Percentiles rank a stretch among this genome's conserved stretches.
phyloP scores from a whole-genome alignment of 2,113 vertebrate genomes.

The Entomyzon cyanotis region DNA sequence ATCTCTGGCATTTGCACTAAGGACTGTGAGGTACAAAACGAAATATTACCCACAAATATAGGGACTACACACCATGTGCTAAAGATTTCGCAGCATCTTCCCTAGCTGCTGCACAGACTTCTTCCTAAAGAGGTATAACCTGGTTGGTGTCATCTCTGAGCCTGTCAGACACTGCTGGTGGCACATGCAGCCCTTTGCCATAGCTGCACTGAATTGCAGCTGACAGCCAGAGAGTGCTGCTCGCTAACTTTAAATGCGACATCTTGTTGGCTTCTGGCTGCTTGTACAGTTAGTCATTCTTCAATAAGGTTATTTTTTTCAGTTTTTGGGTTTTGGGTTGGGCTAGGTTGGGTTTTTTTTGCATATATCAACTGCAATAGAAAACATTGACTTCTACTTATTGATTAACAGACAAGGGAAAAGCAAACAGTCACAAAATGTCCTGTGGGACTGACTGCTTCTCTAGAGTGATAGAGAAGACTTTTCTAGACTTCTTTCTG shows the following conservation, averaged over 20 bases:
- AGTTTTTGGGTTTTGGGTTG: neutral
- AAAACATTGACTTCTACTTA: neutral
- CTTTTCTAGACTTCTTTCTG: neutral
- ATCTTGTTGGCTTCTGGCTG: neutral
- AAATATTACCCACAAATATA: neutral
- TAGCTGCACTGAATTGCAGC: neutral
- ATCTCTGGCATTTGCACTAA: neutral
- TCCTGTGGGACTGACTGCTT: neutral
- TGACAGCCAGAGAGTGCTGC: neutral
- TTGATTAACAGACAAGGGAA: neutral
- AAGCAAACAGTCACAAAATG: neutral
- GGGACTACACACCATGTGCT: neutral
- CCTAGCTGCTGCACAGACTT: neutral
- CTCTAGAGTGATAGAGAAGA: neutral
- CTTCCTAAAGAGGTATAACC: neutral
- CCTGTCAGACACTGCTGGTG: neutral
- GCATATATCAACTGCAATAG: neutral
- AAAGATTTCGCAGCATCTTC: neutral
- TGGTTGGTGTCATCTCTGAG: neutral
- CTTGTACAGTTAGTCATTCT: neutral
- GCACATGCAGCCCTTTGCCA: accelerated
- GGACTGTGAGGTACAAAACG: neutral
- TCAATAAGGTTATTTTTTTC: neutral
- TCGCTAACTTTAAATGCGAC: neutral
- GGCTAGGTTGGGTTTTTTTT: neutral